Evolutionary conservation across 2,113 vertebrate genomes (phyloP).

Genomic region (Abramis brama): DNA sequence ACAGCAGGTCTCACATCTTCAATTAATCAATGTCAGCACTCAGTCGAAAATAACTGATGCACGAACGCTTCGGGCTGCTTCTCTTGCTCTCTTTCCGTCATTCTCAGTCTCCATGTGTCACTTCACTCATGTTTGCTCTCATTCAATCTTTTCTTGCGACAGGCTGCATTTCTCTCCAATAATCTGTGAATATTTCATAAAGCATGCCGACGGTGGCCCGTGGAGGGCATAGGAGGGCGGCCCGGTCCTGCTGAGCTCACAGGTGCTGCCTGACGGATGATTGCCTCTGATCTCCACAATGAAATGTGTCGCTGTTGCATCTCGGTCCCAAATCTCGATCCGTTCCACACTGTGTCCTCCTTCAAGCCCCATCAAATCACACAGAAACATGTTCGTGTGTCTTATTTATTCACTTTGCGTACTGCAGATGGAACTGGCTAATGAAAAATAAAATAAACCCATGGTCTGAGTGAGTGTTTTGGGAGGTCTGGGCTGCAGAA

Average conservation of each 20-base stretch:
- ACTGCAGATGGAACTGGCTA: conserved; percentile 19
- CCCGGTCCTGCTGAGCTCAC: conserved; percentile 23
- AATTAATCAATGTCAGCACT: conserved; percentile 45
- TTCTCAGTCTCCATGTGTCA: background rate
- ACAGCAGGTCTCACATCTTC: conserved; percentile 31
- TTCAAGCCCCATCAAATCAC: conserved; percentile 17
- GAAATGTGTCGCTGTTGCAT: background rate
- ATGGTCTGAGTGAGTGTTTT: background rate
- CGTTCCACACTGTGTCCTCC: background rate
- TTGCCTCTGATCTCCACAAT: conserved; percentile 35
- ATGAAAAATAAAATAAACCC: conserved; percentile 30
- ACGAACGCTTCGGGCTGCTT: background rate
- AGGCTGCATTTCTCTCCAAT: conserved; percentile 23
- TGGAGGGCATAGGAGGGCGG: background rate
- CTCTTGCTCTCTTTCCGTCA: background rate
- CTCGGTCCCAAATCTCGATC: background rate
- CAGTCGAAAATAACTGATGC: background rate
- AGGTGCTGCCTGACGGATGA: conserved; percentile 21
- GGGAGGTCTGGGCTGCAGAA: conserved; percentile 4
- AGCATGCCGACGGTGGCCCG: background rate
- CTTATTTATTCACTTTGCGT: conserved; percentile 16
- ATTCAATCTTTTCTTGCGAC: background rate
- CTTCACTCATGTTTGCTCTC: conserved; percentile 25
- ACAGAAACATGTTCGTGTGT: background rate
- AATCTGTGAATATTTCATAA: conserved; percentile 34